These are phyloP conservation scores for Brachyptera risi DNA, from an alignment of 2,888 invertebrate species.

Conservation along the genomic window DNA sequence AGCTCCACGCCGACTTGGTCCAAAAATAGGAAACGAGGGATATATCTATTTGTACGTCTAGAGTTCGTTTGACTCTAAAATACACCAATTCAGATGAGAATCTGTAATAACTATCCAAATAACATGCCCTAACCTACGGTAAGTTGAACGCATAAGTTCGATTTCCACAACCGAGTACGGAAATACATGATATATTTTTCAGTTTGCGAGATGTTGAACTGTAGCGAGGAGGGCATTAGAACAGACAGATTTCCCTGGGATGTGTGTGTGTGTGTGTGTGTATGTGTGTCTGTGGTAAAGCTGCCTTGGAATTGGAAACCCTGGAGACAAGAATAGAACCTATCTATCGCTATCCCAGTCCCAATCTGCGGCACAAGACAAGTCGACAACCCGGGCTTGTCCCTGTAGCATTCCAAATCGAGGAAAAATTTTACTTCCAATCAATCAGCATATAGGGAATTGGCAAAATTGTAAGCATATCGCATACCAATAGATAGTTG, in stretches of 20 bases:
- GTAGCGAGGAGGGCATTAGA: not conserved
- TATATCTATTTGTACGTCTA: not conserved
- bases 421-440: not conserved
- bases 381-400: constrained; percentile 11
- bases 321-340: constrained; percentile 17
- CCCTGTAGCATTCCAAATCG: constrained; percentile 12
- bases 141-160: not conserved
- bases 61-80: not conserved
- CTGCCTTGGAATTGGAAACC: constrained; percentile 9
- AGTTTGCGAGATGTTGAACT: too few species aligned
- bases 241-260: constrained; percentile 12
- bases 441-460: not conserved
- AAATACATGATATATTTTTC: too few species aligned
- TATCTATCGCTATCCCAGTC: constrained; percentile 3
- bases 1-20: too few species aligned
- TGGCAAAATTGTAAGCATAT: too few species aligned
- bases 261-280: too few species aligned
- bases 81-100: too few species aligned
- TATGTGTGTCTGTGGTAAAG: not conserved
- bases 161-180: too few species aligned
- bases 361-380: constrained; percentile 6
- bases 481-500: too few species aligned
- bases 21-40: constrained; percentile 1
- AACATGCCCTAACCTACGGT: too few species aligned
- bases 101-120: too few species aligned